Evolutionary conservation across 2,888 invertebrate genomes (phyloP), one percentile per base, ranked within the genome.

Genomic region (Mesorhabditis belari): DNA sequence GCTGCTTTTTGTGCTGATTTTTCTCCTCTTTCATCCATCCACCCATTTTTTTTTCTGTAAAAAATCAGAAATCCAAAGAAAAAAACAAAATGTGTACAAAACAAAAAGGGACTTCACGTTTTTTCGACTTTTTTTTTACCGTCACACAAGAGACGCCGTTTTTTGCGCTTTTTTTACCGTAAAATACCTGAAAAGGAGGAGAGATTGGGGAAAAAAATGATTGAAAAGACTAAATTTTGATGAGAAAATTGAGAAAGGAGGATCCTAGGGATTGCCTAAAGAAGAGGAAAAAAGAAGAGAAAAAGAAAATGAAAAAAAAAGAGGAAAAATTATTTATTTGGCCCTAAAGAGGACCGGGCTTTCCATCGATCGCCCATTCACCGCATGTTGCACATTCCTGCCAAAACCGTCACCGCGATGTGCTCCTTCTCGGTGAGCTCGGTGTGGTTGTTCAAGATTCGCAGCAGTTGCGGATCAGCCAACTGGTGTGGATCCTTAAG

Each of bases 341-440:
- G 44, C 44, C 44, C 44, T 35, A 35, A 35, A 17, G 44, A 35
- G 44, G 44, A n/a, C 44, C n/a, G 44, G 44, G 44, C n/a, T 35
- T 9, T n/a, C 12, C 12, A 9, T 17, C 12, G 44, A 35, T 35
- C 44, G n/a, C 44, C 44, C 44, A 35, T 35, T 35, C n/a, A 35
- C n/a, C 44, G 44, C 51, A 50, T 50, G 6, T 9, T n/a, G n/a
- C n/a, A 9, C n/a, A 50, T n/a, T n/a, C 51, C 51, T 9, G 51
- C 51, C 19, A 50, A 23, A 23, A 50, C 51, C 17, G 51, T 21
- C 17, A 50, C 51, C 2, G 51, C 51, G 21, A 50, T 50, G 51
- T 50, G 51, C 51, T 50, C 51, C 51, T 50, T 50, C 51, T 50
- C 51, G 17, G n/a, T 50, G 17, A 50, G 51, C 51, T 50, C n/a